Percentiles rank a stretch among this genome's conserved stretches.
phyloP scores from a whole-genome alignment of 2,888 invertebrate genomes.

The Xestia xanthographa region DNA sequence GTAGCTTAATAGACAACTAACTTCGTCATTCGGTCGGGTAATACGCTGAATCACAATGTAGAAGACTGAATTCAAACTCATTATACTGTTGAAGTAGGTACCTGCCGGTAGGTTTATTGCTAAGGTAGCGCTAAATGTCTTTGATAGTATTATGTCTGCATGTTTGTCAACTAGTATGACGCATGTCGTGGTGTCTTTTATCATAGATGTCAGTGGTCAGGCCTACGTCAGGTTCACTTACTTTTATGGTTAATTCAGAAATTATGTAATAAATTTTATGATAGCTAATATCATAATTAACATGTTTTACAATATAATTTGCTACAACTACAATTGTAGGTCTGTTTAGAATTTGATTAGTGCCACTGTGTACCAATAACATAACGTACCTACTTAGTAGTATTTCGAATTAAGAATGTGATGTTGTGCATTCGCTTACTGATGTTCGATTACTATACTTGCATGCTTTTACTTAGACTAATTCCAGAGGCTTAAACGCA shows the following conservation, averaged over 20 bases:
- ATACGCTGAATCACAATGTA: conserved; percentile 60
- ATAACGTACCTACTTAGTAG: conserved; percentile 5
- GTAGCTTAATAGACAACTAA: conserved; percentile 27
- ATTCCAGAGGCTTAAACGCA: conserved; percentile 13
- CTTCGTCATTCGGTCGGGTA: conserved; percentile 35
- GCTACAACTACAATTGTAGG: background rate
- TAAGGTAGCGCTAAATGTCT: conserved; percentile 39
- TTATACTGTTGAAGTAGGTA: conserved; percentile 42
- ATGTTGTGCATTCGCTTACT: background rate
- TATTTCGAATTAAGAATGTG: conserved; percentile 26
- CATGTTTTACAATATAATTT: conserved; percentile 1
- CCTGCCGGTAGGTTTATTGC: conserved; percentile 32
- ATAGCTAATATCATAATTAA: background rate
- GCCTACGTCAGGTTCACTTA: background rate
- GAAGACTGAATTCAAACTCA: conserved; percentile 60
- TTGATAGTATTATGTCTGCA: conserved; percentile 26
- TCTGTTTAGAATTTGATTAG: conserved; percentile 32
- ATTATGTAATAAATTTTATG: background rate
- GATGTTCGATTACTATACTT: background rate
- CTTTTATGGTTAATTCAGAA: background rate
- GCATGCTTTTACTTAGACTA: conserved; percentile 13
- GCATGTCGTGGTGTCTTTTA: conserved; percentile 19
- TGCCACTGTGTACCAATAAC: background rate
- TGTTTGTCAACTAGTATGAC: conserved; percentile 23
- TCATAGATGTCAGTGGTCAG: background rate